Conservation (phyloP, 2,888 invertebrate genomes). For the Cephus runcator region DNA sequence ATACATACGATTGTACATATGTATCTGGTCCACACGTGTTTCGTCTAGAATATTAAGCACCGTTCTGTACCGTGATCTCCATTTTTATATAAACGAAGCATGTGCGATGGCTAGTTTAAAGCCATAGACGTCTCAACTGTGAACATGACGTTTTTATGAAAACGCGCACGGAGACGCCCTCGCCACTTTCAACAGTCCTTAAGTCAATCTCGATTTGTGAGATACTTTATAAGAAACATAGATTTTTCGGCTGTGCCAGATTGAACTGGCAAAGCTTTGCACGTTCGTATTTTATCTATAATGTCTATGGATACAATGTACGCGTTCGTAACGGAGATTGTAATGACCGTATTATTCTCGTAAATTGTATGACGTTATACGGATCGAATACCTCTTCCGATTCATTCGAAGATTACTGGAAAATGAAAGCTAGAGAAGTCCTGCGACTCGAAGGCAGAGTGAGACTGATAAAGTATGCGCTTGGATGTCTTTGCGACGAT, state of each 20-base stretch:
- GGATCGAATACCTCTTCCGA: not conserved
- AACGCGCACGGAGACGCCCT: constrained; percentile 18
- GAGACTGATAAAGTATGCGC: constrained; percentile 54
- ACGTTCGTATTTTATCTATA: not conserved
- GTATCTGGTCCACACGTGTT: constrained; percentile 11
- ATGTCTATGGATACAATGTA: not conserved
- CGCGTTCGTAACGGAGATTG: not conserved
- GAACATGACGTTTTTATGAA: constrained; percentile 10
- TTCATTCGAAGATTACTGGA: constrained; percentile 56
- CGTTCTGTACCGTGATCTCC: not conserved
- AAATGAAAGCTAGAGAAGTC: constrained; percentile 60
- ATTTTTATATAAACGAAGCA: constrained; percentile 1
- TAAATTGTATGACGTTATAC: not conserved
- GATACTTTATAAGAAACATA: not conserved
- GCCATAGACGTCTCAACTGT: constrained; percentile 13
- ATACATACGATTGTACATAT: constrained; percentile 8
- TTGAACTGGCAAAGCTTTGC: not conserved
- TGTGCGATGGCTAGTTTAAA: not conserved
- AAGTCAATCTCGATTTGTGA: not conserved
- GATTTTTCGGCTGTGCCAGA: not conserved
- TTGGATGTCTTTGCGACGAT: constrained; percentile 54
- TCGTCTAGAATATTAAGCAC: constrained; percentile 6
- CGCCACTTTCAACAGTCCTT: not conserved
- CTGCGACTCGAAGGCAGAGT: constrained; percentile 56
- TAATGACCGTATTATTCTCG: not conserved